These are phyloP conservation scores for Huso huso DNA, from an alignment of 2,797 vertebrate species.

Conservation along the genomic window DNA sequence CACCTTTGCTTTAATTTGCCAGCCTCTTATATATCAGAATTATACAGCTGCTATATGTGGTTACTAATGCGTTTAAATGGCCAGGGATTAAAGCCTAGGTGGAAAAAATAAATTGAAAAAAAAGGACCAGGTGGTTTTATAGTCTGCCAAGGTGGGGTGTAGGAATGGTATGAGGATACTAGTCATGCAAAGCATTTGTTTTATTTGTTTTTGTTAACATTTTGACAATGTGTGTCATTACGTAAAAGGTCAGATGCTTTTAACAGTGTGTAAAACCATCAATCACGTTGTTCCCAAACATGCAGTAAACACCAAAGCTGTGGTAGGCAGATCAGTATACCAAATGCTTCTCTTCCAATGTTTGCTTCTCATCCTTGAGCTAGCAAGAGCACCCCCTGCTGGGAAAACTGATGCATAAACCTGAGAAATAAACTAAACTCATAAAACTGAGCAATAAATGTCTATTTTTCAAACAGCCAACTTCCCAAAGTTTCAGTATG, in stretches of 20 bases:
- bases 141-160: not conserved
- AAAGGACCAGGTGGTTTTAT: not conserved
- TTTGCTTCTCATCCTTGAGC: conserved; percentile 15
- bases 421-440: too few species aligned
- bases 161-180: too few species aligned
- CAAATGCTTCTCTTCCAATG: not conserved
- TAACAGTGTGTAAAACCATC: too few species aligned
- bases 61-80: not conserved
- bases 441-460: too few species aligned
- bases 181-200: too few species aligned
- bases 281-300: not conserved
- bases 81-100: not conserved
- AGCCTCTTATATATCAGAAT: not conserved
- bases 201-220: too few species aligned
- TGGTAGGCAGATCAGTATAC: not conserved
- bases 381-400: conserved; percentile 36
- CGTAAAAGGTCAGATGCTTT: too few species aligned
- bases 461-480: too few species aligned
- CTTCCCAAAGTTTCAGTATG: too few species aligned
- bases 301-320: not conserved
- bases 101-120: not conserved
- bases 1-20: not conserved
- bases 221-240: too few species aligned
- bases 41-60: not conserved
- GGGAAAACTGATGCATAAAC: conserved; percentile 13